Conservation (phyloP, 2,113 vertebrate species). For the Phrynosoma blainvillii region DNA sequence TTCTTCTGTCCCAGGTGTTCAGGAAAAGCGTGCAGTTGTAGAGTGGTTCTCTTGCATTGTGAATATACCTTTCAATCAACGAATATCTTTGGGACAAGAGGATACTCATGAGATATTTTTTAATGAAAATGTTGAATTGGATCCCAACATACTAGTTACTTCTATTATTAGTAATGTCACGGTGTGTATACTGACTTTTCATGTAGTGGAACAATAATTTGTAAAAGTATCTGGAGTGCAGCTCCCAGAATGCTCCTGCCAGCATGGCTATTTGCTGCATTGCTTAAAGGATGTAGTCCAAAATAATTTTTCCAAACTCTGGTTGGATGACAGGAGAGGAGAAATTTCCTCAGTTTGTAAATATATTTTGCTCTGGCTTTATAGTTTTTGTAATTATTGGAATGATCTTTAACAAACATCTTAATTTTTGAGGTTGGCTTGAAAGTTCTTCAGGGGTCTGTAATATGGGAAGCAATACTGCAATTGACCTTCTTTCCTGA, state of each 20-base stretch:
- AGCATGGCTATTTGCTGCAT: no score
- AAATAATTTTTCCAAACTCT: no score
- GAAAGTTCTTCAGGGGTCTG: neutral
- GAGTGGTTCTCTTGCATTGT: conserved; percentile 87
- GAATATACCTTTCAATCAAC: conserved; percentile 83
- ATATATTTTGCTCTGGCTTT: neutral
- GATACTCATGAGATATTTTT: conserved; percentile 87
- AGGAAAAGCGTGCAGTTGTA: conserved; percentile 83
- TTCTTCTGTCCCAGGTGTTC: conserved; percentile 65
- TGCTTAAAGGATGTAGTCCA: no score
- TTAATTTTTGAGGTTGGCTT: neutral
- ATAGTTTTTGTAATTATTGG: neutral
- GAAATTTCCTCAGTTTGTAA: neutral
- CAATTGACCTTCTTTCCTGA: neutral
- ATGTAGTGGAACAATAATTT: neutral
- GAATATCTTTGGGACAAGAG: conserved; percentile 80
- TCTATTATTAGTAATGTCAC: conserved; percentile 82
- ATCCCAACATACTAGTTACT: conserved; percentile 80
- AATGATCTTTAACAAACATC: neutral
- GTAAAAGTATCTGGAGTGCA: no score
- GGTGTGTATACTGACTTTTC: conserved; percentile 70
- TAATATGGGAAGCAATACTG: neutral
- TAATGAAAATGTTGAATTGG: conserved; percentile 77
- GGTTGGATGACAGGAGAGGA: neutral
- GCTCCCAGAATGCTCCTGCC: no score